Percentiles rank a stretch among this genome's conserved stretches.
Conservation (phyloP, 1,140 invertebrate species). For the Teleogryllus occipitalis region DNA sequence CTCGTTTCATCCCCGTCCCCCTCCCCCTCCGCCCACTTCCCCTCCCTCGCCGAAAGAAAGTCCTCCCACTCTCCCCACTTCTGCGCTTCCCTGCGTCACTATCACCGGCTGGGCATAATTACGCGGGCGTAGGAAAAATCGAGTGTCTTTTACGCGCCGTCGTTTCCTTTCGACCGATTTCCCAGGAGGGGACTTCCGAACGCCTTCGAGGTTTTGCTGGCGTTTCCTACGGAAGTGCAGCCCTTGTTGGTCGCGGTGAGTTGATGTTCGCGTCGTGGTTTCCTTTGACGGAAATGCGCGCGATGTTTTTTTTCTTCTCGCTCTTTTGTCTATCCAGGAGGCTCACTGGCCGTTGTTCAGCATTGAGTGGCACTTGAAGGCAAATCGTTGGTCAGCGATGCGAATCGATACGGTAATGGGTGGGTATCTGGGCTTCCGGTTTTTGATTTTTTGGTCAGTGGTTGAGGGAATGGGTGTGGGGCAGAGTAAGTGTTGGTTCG, state of each 20-base stretch:
- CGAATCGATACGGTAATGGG: too few relatives aligned
- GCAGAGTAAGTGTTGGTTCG: too few relatives aligned
- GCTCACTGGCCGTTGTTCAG: too few relatives aligned
- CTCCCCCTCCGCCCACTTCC: not conserved
- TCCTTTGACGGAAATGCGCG: not conserved
- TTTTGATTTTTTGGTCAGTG: too few relatives aligned
- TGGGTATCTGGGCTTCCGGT: too few relatives aligned
- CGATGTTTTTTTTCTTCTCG: not conserved
- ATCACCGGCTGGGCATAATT: not conserved
- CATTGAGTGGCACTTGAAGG: too few relatives aligned
- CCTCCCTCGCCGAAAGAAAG: too few relatives aligned
- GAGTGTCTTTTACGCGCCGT: not conserved
- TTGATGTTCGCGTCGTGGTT: not conserved
- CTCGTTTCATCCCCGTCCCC: too few relatives aligned
- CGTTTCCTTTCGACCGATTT: not conserved
- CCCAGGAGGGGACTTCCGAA: not conserved
- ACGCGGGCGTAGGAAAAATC: not conserved
- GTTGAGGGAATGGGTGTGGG: too few relatives aligned
- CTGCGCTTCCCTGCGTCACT: not conserved
- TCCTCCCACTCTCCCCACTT: too few relatives aligned
- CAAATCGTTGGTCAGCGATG: too few relatives aligned
- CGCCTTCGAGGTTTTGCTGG: not conserved
- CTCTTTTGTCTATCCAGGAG: too few relatives aligned
- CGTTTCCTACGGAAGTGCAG: not conserved
- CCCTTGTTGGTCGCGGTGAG: not conserved